A percentile compares a stretch with the other conserved stretches of the same genome.
These are phyloP conservation scores for Camelus dromedarius DNA, from an alignment of 2,113 vertebrate genomes.

Conservation along the genomic window DNA sequence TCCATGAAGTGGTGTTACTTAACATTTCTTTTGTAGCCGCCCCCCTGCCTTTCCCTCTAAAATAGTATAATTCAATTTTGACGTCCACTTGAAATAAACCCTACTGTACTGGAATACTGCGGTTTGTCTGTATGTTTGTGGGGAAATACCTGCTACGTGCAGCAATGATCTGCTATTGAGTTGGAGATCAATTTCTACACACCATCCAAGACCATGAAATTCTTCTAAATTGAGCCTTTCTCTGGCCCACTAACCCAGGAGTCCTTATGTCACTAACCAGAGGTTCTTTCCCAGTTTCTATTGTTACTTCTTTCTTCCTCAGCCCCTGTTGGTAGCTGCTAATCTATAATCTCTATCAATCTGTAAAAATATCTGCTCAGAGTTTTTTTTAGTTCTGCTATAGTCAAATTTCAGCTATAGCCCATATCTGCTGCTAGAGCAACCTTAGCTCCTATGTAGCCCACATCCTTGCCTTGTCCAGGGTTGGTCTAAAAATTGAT, in stretches of 20 bases:
- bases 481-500: background rate
- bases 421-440: background rate
- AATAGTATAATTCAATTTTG: background rate
- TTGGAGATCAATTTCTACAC: background rate
- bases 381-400: background rate
- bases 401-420: background rate
- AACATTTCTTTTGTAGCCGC: background rate
- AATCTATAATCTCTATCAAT: background rate
- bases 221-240: background rate
- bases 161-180: background rate
- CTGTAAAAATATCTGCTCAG: background rate
- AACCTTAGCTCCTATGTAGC: background rate
- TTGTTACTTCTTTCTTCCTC: background rate
- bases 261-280: background rate
- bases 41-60: background rate
- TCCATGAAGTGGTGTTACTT: background rate
- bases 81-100: background rate
- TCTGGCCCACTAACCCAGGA: background rate
- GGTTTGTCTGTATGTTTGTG: background rate
- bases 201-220: background rate
- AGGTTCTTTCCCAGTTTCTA: background rate
- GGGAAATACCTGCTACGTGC: background rate
- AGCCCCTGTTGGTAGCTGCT: background rate
- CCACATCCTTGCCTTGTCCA: background rate
- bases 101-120: background rate